phyloP scores from a whole-genome alignment of 2,113 vertebrate genomes.

The Hypanus sabinus region DNA sequence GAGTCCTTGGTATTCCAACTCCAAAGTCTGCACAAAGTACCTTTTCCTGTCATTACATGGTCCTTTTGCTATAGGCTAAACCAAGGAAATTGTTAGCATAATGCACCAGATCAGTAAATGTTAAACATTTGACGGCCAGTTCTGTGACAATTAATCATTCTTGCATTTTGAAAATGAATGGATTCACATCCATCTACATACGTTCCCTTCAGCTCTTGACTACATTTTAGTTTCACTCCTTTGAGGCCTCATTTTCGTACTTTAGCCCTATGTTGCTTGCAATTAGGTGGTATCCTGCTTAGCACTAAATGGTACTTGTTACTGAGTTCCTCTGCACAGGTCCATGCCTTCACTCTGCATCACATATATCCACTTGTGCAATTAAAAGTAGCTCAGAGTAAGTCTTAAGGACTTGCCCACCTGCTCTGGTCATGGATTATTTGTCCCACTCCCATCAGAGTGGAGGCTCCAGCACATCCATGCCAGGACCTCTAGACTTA shows the following conservation, averaged over 20 bases:
- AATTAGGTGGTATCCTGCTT: too few relatives aligned
- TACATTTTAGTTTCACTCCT: not conserved
- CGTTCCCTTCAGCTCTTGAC: not conserved
- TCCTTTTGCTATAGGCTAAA: not conserved
- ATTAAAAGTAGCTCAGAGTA: not conserved
- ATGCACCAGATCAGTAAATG: not conserved
- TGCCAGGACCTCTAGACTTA: too few relatives aligned
- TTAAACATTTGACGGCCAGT: not conserved
- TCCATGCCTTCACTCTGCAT: too few relatives aligned
- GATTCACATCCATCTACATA: not conserved
- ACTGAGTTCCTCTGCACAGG: too few relatives aligned
- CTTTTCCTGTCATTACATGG: not conserved
- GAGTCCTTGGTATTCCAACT: not conserved
- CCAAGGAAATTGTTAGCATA: not conserved
- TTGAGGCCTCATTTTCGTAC: too few relatives aligned
- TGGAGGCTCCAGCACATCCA: too few relatives aligned
- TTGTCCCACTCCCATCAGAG: too few relatives aligned
- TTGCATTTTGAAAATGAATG: not conserved
- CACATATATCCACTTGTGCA: too few relatives aligned
- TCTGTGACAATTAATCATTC: not conserved
- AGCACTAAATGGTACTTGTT: too few relatives aligned
- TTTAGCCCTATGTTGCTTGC: too few relatives aligned
- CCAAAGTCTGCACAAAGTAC: not conserved
- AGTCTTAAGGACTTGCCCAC: too few relatives aligned
- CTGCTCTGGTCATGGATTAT: too few relatives aligned